A percentile compares a stretch with the other conserved stretches of the same genome.
phyloP scores from a whole-genome alignment of 2,113 vertebrate genomes.

The Chionodraco myersi region DNA sequence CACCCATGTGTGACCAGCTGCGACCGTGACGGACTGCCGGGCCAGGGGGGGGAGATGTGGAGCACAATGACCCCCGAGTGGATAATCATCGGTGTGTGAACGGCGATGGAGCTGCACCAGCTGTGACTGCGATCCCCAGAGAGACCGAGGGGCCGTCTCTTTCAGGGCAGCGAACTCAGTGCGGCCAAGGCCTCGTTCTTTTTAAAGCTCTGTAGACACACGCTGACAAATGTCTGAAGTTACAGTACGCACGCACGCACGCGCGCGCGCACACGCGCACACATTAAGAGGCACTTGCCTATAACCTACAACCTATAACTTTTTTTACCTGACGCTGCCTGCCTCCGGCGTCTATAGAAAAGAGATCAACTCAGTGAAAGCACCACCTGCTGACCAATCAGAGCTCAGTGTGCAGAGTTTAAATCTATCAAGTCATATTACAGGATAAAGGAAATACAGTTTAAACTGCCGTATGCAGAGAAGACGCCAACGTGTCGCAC shows the following conservation, averaged over 20 bases:
- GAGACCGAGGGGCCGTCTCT: constrained; percentile 35
- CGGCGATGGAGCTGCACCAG: constrained; percentile 37
- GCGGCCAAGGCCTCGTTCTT: constrained; percentile 31
- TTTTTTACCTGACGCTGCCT: too few relatives aligned
- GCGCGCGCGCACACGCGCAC: neutral
- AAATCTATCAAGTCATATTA: too few relatives aligned
- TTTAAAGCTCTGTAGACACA: constrained; percentile 14
- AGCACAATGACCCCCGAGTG: constrained; percentile 55
- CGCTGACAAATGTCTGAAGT: constrained; percentile 32
- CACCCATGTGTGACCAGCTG: constrained; percentile 58
- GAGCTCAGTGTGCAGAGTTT: too few relatives aligned
- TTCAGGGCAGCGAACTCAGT: constrained; percentile 37
- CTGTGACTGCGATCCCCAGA: constrained; percentile 53
- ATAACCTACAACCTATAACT: too few relatives aligned
- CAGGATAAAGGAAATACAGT: too few relatives aligned
- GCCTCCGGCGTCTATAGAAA: too few relatives aligned
- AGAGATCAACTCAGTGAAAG: too few relatives aligned
- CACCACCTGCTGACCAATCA: too few relatives aligned
- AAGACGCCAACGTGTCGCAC: too few relatives aligned
- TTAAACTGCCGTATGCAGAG: too few relatives aligned
- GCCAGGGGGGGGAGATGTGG: constrained; percentile 41
- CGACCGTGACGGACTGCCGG: constrained; percentile 31
- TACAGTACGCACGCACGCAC: neutral
- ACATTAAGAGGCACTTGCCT: too few relatives aligned
- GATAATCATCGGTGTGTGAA: constrained; percentile 72